These are phyloP conservation scores for Aramus guarauna DNA, from an alignment of 2,113 vertebrate species.

Conservation along the genomic window DNA sequence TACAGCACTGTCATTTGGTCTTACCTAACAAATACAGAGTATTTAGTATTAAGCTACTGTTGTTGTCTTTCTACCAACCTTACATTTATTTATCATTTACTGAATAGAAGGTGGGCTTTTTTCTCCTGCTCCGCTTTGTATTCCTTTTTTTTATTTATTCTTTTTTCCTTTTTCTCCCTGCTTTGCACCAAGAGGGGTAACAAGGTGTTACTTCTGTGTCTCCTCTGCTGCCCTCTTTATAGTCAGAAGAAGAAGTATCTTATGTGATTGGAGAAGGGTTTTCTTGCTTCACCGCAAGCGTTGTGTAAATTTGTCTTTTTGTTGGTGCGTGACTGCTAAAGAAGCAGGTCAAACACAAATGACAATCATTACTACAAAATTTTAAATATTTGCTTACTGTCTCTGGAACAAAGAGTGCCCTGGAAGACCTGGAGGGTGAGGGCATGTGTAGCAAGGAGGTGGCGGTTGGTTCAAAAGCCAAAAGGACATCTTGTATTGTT, in stretches of 20 bases:
- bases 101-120: not conserved
- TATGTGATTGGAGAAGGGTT: not conserved
- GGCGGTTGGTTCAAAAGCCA: not conserved
- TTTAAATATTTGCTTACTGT: not conserved
- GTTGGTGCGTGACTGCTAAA: not conserved
- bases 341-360: not conserved
- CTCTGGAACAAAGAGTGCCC: accelerated
- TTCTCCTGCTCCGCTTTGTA: not conserved
- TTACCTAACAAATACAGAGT: not conserved
- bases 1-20: not conserved
- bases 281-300: not conserved
- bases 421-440: not conserved
- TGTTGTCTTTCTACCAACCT: not conserved
- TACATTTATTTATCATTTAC: not conserved
- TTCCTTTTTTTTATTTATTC: not conserved
- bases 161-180: not conserved
- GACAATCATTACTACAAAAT: not conserved
- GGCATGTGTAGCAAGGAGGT: not conserved
- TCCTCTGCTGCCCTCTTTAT: not conserved
- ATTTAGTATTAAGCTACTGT: not conserved
- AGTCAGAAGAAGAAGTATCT: not conserved
- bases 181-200: not conserved
- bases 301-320: not conserved
- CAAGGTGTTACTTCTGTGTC: not conserved
- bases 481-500: not conserved